Conservation (phyloP, 2,888 invertebrate species). For the Aleiodes testaceus region DNA sequence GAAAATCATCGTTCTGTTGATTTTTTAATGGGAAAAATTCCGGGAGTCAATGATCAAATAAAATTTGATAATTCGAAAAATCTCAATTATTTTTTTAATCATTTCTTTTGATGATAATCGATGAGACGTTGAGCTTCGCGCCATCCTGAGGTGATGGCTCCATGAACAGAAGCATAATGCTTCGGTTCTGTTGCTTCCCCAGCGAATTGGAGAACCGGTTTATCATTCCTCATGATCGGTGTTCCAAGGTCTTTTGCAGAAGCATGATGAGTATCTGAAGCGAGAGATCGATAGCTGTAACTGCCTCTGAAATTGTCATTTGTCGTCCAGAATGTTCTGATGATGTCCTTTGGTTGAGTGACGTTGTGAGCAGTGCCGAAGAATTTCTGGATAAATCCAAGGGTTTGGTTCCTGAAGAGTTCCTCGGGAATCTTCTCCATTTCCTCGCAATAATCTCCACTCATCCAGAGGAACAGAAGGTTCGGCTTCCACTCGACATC, state of each 20-base stretch:
- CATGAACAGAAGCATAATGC: conserved; percentile 79
- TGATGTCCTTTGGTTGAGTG: conserved; percentile 73
- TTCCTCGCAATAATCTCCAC: conserved; percentile 76
- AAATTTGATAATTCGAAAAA: too few relatives aligned
- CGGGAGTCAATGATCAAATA: too few relatives aligned
- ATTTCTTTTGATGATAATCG: conserved; percentile 43
- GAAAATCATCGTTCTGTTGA: too few relatives aligned
- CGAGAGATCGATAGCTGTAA: conserved; percentile 78
- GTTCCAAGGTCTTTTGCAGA: conserved; percentile 74
- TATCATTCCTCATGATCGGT: conserved; percentile 72
- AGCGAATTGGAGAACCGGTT: conserved; percentile 77
- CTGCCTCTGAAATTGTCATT: conserved; percentile 83
- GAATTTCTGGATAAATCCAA: conserved; percentile 74
- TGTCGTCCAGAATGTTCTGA: conserved; percentile 78
- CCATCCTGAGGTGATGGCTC: conserved; percentile 81
- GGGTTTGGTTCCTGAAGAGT: conserved; percentile 73
- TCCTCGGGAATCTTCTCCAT: conserved; percentile 78
- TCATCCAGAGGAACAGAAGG: conserved; percentile 79
- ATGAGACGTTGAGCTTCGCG: conserved; percentile 80
- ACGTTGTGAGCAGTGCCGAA: conserved; percentile 74
- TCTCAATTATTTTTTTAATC: not conserved
- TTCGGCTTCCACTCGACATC: conserved; percentile 77
- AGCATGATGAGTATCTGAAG: conserved; percentile 73
- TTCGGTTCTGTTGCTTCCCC: conserved; percentile 79
- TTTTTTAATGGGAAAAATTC: too few relatives aligned